phyloP scores from a whole-genome alignment of 2,797 vertebrate genomes.

The Delichon dasypus region DNA sequence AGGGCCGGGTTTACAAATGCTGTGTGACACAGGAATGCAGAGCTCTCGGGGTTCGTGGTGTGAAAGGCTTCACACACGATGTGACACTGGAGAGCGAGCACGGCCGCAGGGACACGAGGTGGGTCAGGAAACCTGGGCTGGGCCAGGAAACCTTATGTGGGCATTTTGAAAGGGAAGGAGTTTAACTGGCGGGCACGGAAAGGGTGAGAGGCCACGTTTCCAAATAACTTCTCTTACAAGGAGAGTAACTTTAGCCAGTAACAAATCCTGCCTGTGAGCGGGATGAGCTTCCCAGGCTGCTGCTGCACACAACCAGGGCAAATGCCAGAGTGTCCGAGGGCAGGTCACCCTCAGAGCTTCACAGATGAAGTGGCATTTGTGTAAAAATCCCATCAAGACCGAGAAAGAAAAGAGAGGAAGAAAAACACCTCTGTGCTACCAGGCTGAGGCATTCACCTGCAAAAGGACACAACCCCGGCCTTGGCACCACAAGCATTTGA shows the following conservation, averaged over 20 bases:
- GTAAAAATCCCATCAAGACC: background rate
- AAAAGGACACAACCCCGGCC: background rate
- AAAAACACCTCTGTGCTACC: background rate
- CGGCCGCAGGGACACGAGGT: background rate
- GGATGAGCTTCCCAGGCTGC: background rate
- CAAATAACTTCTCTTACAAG: slow-evolving; percentile 9
- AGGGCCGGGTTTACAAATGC: background rate
- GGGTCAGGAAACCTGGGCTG: background rate
- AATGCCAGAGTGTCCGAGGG: background rate
- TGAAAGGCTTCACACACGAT: background rate
- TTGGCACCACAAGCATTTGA: background rate
- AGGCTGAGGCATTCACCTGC: background rate
- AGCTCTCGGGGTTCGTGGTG: background rate
- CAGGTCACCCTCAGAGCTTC: background rate
- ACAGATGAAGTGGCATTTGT: background rate
- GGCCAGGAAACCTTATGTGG: background rate
- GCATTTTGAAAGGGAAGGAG: background rate
- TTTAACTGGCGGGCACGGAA: background rate
- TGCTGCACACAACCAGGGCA: background rate
- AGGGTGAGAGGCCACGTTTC: background rate
- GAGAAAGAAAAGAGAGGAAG: background rate
- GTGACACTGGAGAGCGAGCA: background rate
- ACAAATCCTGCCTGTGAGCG: background rate
- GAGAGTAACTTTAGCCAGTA: slow-evolving; percentile 7
- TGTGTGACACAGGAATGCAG: background rate